Evolutionary conservation across 2,113 vertebrate genomes (phyloP), one percentile per base, ranked within the genome.

Genomic region (Cyanocitta stelleri): DNA sequence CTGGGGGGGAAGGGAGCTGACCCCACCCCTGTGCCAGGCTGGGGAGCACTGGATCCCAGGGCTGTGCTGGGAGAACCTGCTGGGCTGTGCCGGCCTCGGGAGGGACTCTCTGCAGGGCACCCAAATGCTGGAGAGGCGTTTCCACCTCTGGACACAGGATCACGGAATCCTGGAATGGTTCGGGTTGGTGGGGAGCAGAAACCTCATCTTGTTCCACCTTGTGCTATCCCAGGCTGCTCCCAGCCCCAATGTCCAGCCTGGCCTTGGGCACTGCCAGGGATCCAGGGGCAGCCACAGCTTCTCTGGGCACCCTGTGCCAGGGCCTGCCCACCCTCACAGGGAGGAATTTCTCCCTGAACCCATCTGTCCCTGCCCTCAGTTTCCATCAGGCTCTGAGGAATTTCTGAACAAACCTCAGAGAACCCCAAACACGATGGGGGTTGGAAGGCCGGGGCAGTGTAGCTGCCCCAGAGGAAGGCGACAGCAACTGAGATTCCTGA

Each of bases 361-460:
- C 4, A 6, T 35, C 52, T 6, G 7, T 4, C 19, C 23, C 44
- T 54, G 44, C 33, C 16, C 61, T 13, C 66, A 7, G 30, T 12
- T 16, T 22, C 10, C 63, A 11, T 3, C 54, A 3, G 27, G 35
- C 77, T 35, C 30, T 7, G 0, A 16, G 61, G 39, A 29, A 54
- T 4, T 17, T 2, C 18, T 2, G 10, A 39, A 8, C 8, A 20
- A n/a, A n/a, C 1, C 44, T 1, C 51, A 9, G 17, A 20, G 32
- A 44, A 12, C n/a, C 46, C 26, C 14, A 1, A 21, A 24, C 9
- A 2, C 1, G 3, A 4, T 1, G 13, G 9, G 33, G 21, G 7
- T 16, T 5, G 85, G 55, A 9, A 13, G 32, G 14, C 1, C 0
- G 1, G 13, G 61, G 29, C 6, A 0, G 46, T 0, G 23, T 0